These are phyloP conservation scores for Melieria omissa DNA, from an alignment of 2,888 invertebrate genomes.

Conservation along the genomic window DNA sequence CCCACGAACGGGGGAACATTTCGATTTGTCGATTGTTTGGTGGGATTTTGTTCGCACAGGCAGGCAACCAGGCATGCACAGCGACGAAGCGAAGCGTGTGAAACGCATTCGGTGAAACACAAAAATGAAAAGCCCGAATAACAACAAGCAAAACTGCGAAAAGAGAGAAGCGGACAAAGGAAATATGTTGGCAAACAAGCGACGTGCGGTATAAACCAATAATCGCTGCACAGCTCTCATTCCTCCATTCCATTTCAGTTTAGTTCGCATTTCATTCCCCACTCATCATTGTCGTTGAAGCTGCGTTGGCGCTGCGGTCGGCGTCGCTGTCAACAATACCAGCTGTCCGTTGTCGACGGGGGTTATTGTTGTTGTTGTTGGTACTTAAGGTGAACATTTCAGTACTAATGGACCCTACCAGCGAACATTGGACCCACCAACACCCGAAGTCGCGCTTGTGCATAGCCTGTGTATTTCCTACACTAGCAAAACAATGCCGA, in stretches of 20 bases:
- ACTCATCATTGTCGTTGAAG: constrained; percentile 10
- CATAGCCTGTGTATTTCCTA: no score
- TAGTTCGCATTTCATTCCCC: constrained; percentile 15
- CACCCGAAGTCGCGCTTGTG: no score
- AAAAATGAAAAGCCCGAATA: constrained; percentile 11
- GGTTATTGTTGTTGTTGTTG: no score
- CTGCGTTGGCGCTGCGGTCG: constrained; percentile 19
- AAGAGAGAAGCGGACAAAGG: constrained; percentile 10
- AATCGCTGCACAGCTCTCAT: constrained; percentile 33
- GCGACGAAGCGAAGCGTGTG: constrained; percentile 1
- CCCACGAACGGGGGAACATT: constrained; percentile 18
- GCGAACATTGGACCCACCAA: no score
- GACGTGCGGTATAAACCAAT: constrained; percentile 34
- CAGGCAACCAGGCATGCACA: no score
- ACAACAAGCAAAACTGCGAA: constrained; percentile 6
- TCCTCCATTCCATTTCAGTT: constrained; percentile 15
- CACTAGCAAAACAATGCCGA: no score
- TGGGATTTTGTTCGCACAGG: constrained; percentile 4
- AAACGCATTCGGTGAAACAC: constrained; percentile 11
- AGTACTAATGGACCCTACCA: no score
- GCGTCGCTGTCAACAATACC: not conserved
- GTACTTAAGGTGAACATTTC: no score
- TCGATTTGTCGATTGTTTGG: constrained; percentile 1
- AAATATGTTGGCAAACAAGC: constrained; percentile 19
- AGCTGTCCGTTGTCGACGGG: constrained; percentile 1